Evolutionary conservation across 92 coral and sea anemone species (phyloP), one percentile per base, ranked within the genome.

Genomic region (Epizoanthus ramosus): DNA sequence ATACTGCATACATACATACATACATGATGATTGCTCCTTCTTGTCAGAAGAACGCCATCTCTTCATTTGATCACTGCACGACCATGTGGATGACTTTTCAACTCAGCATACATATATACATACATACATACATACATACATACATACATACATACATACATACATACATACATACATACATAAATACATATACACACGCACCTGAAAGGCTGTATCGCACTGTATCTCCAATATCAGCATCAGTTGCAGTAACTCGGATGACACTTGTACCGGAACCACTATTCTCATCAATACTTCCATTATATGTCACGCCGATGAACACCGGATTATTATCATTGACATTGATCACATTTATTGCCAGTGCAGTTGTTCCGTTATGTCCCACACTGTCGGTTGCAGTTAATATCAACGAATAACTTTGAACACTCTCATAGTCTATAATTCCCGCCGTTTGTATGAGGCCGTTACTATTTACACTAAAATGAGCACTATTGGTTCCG

Each of bases 261-360:
- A 90, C 88, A 41, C 90, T 90, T 71, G 90, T 90, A 3, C 85
- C 90, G 22, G 93, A 85, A 64, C 66, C 25, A 14, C 86, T 83
- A 24, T 79, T 88, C 63, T 90, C 93, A 19, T 86, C 23, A 67
- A 86, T 88, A 22, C 25, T 83, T 21, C 57, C 93, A 65, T 75
- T 86, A 65, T 81, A 87, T 53, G 88, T 70, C 16, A 72, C 65
- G 43, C 83, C 79, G 73, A 60, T 83, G 75, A 90, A 83, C 56
- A 76, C 88, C 33, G 93, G 93, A 47, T 87, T 83, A 58, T 86
- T 86, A 65, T 90, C 93, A 66, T 82, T 79, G 50, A 35, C 71
- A 52, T 90, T 90, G 21, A 86, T 58, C 2, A 90, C 88, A 12
- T 85, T 68, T 10, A 90, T 90, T 43, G 37, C 67, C 33, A 90